A percentile compares a stretch with the other conserved stretches of the same genome.
phyloP scores from a whole-genome alignment of 2,888 invertebrate genomes.

The Meteorus colon region DNA sequence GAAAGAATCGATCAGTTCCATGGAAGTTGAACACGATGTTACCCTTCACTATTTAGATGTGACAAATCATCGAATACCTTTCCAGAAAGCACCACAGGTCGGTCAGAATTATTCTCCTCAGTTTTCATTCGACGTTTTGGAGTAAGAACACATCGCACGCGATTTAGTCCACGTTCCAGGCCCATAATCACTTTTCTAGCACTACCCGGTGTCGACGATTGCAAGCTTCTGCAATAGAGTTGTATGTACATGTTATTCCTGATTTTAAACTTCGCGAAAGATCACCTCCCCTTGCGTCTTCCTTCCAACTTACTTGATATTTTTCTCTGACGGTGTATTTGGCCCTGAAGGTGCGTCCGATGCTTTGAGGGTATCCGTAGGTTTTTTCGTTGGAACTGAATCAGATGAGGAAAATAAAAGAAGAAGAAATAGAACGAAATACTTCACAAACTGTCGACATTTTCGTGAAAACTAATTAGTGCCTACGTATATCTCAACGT shows the following conservation, averaged over 20 bases:
- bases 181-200: slow-evolving; percentile 79
- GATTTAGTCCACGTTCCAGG: slow-evolving; percentile 81
- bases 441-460: neutral
- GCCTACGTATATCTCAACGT: slow-evolving; percentile 17
- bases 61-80: slow-evolving; percentile 69
- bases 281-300: neutral
- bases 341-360: neutral
- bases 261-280: neutral
- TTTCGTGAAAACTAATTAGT: slow-evolving; percentile 11
- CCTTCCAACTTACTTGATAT: slow-evolving; percentile 50
- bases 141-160: slow-evolving; percentile 81
- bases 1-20: slow-evolving; percentile 1
- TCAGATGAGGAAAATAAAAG: slow-evolving; percentile 12
- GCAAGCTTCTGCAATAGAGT: slow-evolving; percentile 53
- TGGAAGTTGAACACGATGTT: neutral
- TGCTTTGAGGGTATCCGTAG: slow-evolving; percentile 54
- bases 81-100: slow-evolving; percentile 73
- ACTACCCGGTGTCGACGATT: slow-evolving; percentile 74
- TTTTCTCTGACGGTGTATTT: slow-evolving; percentile 33
- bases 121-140: slow-evolving; percentile 75
- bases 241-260: neutral
- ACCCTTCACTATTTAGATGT: neutral
- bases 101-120: slow-evolving; percentile 59
- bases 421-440: slow-evolving; percentile 24
- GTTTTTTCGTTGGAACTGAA: slow-evolving; percentile 63